Base-by-base conservation (phyloP, 2,888 invertebrate species). In the Synergus umbraculus region DNA sequence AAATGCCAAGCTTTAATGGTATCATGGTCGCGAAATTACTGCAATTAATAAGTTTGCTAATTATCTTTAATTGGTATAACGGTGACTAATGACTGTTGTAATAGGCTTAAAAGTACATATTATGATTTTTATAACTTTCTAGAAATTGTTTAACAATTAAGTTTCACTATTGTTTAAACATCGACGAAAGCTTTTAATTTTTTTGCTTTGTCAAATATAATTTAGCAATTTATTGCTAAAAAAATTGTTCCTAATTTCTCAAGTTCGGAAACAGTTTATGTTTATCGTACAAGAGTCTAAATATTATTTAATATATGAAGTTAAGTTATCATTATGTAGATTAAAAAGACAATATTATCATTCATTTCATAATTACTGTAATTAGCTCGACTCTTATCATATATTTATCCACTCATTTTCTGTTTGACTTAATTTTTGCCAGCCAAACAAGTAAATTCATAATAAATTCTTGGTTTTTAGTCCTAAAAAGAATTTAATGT, bases 301-400 rank as follows among this genome's bases (percentile, higher is more conserved):
- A 18, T 18, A 22, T 67, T 69, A 49, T 15, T 69, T 69, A 29
- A 46, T 69, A 69, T 49, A 69, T 49, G 29, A 49, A 49, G 22
- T 22, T 46, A 49, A 49, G 69, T 69, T 49, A 29, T 69, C 69
- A 49, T 69, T 46, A 69, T 1, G 54, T 58, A 73, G 54, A 73
- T 73, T 54, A n/a, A 73, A 73, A 73, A 18, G 4, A 18, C 54
- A 73, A 73, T 41, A 54, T 41, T 73, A 73, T 58, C 54, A 73
- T 46, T 18, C 22, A 67, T 22, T 22, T 67, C 44, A 22, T 73
- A 73, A 73, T 73, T 73, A 73, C 18, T 54, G 73, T 41, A 54
- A 73, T 37, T 58, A 73, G 37, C 54, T 67, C 44, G 4, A 18
- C 43, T 73, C 73, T 41, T 73, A 54, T 73, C 49, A 54, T 54